Conservation (phyloP, 1,140 invertebrate species). For the Atopsyche davidsoni region DNA sequence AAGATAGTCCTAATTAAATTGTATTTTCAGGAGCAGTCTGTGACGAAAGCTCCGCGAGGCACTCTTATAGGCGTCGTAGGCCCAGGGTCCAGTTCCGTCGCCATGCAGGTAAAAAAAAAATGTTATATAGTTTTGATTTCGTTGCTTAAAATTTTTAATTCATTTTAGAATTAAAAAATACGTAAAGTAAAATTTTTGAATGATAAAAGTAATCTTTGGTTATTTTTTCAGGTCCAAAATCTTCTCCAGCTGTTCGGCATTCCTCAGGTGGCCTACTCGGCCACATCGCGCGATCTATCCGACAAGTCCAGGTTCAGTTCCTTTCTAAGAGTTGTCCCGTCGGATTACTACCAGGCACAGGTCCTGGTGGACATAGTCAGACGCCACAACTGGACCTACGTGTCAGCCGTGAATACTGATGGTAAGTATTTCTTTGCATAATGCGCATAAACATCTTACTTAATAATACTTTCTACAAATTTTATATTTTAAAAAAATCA, state of each 20-base stretch:
- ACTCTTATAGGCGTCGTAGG: slow-evolving; percentile 65
- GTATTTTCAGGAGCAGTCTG: background rate
- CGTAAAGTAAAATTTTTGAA: no score
- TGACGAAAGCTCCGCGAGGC: slow-evolving; percentile 32
- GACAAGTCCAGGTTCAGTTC: slow-evolving; percentile 73
- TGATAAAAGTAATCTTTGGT: no score
- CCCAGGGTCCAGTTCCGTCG: slow-evolving; percentile 61
- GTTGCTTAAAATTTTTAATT: no score
- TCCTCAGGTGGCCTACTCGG: slow-evolving; percentile 67
- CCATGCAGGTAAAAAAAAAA: slow-evolving; percentile 49
- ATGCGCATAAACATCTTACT: no score
- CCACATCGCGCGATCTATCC: slow-evolving; percentile 70
- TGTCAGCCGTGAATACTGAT: slow-evolving; percentile 75
- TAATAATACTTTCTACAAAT: no score
- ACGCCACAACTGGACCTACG: slow-evolving; percentile 76
- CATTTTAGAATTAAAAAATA: no score
- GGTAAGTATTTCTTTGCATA: slow-evolving; percentile 48
- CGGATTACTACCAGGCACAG: slow-evolving; percentile 74
- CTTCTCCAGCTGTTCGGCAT: slow-evolving; percentile 64
- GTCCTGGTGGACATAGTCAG: slow-evolving; percentile 68
- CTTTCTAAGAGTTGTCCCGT: slow-evolving; percentile 76
- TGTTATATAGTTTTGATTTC: no score
- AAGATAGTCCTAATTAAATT: slow-evolving; percentile 9
- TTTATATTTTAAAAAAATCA: no score
- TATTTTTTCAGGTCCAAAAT: slow-evolving; percentile 62